Percentiles rank a stretch among this genome's conserved stretches.
Evolutionary conservation across 2,113 vertebrate genomes (phyloP).

Genomic region (Apteryx mantelli): DNA sequence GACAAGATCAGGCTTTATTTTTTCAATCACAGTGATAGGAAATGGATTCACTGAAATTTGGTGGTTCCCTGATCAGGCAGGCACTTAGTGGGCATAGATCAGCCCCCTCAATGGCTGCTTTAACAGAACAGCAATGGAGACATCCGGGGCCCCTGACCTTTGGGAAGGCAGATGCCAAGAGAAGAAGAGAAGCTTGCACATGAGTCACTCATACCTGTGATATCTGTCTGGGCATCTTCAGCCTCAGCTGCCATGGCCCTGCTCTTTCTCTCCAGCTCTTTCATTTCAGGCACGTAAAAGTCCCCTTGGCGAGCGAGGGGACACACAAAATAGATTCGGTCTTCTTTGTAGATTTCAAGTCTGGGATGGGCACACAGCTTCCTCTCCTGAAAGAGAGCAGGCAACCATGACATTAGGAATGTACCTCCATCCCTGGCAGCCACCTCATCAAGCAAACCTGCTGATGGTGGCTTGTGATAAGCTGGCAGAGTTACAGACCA

Average conservation of each 20-base stretch:
- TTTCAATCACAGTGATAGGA: background rate
- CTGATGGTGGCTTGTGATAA: background rate
- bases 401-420: background rate
- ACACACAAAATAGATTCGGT: constrained; percentile 90
- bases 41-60: background rate
- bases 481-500: background rate
- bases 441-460: background rate
- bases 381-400: constrained; percentile 82
- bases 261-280: constrained; percentile 81
- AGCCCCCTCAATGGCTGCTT: background rate
- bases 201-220: constrained; percentile 79
- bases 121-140: background rate
- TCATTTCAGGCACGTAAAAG: constrained; percentile 94
- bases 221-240: constrained; percentile 81
- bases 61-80: background rate
- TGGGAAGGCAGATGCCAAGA: rapidly evolving
- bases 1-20: too few relatives aligned
- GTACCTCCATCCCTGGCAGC: background rate
- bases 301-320: constrained; percentile 91
- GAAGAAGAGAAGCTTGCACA: rapidly evolving
- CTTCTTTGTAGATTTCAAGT: constrained; percentile 88
- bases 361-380: constrained; percentile 90
- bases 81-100: rapidly evolving
- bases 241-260: constrained; percentile 81
- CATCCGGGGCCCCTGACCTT: background rate